A percentile compares a stretch with the other conserved stretches of the same genome.
Evolutionary conservation across 2,797 vertebrate species (phyloP).

Genomic region (Rhinoraja longicauda): DNA sequence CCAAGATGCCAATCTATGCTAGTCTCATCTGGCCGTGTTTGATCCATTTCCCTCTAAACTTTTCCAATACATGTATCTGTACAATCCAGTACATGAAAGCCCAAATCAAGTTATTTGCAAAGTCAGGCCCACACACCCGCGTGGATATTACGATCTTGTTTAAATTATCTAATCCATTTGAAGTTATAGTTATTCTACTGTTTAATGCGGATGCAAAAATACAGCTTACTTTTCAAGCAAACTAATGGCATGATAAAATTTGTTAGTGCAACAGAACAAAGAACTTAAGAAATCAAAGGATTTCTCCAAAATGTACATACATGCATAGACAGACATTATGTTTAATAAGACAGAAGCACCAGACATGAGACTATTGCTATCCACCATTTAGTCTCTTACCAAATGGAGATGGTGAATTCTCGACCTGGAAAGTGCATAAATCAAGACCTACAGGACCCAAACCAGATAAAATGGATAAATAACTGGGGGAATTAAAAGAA

Average conservation of each 20-base stretch:
- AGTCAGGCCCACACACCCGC: background rate
- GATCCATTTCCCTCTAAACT: too few species aligned
- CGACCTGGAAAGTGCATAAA: slow-evolving; percentile 99
- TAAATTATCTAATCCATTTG: background rate
- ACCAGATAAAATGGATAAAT: slow-evolving; percentile 94
- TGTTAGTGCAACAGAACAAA: slow-evolving; percentile 23
- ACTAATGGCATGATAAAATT: background rate
- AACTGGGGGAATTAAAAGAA: slow-evolving; percentile 52
- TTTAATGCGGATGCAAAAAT: background rate
- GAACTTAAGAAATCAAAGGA: background rate
- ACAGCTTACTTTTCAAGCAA: slow-evolving; percentile 3
- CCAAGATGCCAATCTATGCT: too few species aligned
- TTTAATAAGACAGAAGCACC: background rate
- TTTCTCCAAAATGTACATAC: background rate
- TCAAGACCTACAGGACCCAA: slow-evolving; percentile 99
- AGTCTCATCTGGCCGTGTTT: too few species aligned
- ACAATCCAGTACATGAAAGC: background rate
- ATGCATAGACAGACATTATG: background rate
- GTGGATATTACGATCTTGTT: background rate
- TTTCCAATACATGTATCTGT: too few species aligned
- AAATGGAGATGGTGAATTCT: slow-evolving; percentile 93
- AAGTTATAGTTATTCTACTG: background rate
- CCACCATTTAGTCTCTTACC: slow-evolving; percentile 84
- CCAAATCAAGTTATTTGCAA: background rate
- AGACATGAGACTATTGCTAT: slow-evolving; percentile 63